Evolutionary conservation across 2,888 invertebrate species (phyloP).

Genomic region (Sialis lutaria): DNA sequence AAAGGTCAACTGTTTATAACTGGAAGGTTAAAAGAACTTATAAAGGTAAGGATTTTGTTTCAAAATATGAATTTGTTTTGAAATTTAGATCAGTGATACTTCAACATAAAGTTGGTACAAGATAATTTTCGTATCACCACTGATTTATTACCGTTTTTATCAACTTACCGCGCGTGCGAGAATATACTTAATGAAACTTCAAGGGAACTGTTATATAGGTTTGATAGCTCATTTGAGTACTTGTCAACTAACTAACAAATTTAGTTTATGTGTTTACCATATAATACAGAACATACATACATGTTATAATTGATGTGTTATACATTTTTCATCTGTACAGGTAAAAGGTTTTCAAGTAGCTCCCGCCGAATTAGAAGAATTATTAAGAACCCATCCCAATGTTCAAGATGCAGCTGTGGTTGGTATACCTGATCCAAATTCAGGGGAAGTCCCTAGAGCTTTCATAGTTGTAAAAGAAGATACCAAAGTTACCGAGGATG

Average conservation of each 20-base stretch:
- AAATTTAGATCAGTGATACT: background rate
- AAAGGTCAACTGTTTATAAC: conserved; percentile 47
- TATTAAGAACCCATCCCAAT: conserved; percentile 51
- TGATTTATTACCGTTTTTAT: too few species aligned
- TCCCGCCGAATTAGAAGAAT: conserved; percentile 71
- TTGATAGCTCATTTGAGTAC: background rate
- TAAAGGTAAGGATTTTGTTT: conserved; percentile 48
- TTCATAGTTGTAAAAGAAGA: conserved; percentile 42
- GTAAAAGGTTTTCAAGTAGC: conserved; percentile 55
- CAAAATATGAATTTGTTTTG: too few species aligned
- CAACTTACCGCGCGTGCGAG: too few species aligned
- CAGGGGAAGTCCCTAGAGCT: conserved; percentile 63
- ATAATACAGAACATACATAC: too few species aligned
- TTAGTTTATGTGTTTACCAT: too few species aligned
- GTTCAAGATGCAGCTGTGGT: conserved; percentile 71
- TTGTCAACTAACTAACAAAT: background rate
- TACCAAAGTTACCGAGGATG: conserved; percentile 11
- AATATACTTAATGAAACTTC: too few species aligned
- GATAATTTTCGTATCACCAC: background rate
- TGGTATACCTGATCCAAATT: conserved; percentile 46
- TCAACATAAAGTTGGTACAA: background rate
- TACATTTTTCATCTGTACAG: conserved; percentile 1
- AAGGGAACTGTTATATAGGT: too few species aligned
- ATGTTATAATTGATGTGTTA: background rate
- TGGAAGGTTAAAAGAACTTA: conserved; percentile 67